phyloP scores from a whole-genome alignment of 2,888 invertebrate genomes.

The Pseudanteris insignis region DNA sequence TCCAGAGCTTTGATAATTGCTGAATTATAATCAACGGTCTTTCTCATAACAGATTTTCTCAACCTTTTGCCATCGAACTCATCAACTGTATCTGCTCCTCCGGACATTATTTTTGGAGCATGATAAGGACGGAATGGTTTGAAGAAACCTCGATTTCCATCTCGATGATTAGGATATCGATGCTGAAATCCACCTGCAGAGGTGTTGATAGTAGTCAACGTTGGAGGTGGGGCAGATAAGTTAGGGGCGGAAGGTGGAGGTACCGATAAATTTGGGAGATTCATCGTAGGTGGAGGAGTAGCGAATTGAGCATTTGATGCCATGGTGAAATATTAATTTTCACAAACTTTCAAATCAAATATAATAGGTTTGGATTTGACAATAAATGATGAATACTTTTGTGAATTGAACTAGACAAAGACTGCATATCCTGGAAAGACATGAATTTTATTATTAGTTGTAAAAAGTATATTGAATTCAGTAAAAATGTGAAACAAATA shows the following conservation, averaged over 20 bases:
- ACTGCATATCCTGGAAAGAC: too few species aligned
- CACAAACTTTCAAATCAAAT: too few species aligned
- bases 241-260: slow-evolving; percentile 63
- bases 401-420: too few species aligned
- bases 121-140: slow-evolving; percentile 68
- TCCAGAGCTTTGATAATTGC: slow-evolving; percentile 92
- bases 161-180: slow-evolving; percentile 59
- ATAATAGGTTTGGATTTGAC: too few species aligned
- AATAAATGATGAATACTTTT: too few species aligned
- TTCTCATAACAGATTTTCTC: slow-evolving; percentile 95
- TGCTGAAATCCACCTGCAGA: slow-evolving; percentile 57
- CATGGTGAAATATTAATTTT: too few species aligned
- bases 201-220: slow-evolving; percentile 62
- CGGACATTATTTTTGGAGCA: slow-evolving; percentile 62
- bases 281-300: slow-evolving; percentile 58
- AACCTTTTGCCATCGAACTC: slow-evolving; percentile 96
- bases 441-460: too few species aligned
- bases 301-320: slow-evolving; percentile 58
- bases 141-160: slow-evolving; percentile 64
- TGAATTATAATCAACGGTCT: slow-evolving; percentile 98
- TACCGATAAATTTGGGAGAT: slow-evolving; percentile 67
- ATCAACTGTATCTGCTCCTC: slow-evolving; percentile 68
- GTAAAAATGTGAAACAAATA: too few species aligned
- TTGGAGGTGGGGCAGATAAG: slow-evolving; percentile 64
- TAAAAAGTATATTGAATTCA: too few species aligned